Evolutionary conservation across 2,113 vertebrate genomes (phyloP).

Genomic region (Pteropus alecto): DNA sequence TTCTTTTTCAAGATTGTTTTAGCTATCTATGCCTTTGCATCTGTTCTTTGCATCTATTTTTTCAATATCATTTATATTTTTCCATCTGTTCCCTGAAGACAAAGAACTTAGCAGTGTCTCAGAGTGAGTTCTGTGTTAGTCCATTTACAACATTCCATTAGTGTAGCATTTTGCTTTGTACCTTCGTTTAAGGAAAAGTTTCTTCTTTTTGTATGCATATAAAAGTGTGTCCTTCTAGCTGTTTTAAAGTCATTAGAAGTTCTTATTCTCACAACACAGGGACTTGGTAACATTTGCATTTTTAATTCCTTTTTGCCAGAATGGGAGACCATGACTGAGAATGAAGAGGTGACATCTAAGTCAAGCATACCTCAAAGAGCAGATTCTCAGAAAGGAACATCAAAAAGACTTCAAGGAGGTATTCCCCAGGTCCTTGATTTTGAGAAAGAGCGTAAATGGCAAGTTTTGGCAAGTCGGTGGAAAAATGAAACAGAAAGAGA

Average conservation of each 20-base stretch:
- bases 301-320: constrained; percentile 67
- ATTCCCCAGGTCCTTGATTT: neutral
- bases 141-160: neutral
- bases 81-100: neutral
- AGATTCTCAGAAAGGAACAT: constrained; percentile 53
- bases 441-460: constrained; percentile 42
- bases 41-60: neutral
- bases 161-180: neutral
- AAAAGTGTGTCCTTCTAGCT: neutral
- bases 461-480: constrained; percentile 36
- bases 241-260: constrained; percentile 20
- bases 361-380: constrained; percentile 8
- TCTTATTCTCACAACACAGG: neutral
- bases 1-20: neutral
- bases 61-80: constrained; percentile 12
- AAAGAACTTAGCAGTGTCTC: neutral
- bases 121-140: neutral
- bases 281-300: constrained; percentile 32
- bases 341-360: constrained; percentile 47
- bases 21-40: neutral
- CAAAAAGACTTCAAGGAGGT: constrained; percentile 21
- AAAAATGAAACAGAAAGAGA: constrained; percentile 13
- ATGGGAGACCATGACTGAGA: constrained; percentile 64
- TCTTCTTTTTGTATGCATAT: neutral
- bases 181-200: constrained; percentile 1